Base-by-base conservation (phyloP, 2,797 vertebrate genomes). In the Sus cebifrons region DNA sequence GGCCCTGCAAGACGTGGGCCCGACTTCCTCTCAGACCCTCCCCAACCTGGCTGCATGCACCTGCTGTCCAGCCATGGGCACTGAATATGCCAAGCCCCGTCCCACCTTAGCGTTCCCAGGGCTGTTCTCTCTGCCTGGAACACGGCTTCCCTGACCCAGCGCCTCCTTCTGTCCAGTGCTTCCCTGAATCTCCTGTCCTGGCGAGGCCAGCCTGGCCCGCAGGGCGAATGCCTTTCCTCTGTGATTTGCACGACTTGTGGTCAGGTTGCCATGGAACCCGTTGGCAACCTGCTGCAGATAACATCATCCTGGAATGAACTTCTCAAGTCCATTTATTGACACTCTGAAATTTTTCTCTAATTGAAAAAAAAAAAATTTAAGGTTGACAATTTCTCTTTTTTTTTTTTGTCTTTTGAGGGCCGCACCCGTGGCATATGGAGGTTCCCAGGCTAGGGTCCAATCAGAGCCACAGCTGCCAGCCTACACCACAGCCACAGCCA, bases 241-340 rank as follows among this genome's bases (percentile, higher is more conserved):
- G 0, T 67, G 56, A 44, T 44, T 21, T 10, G 3, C 4, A 1
- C 1, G 8, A 3, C 21, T 2, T 70, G 11, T 3, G 1, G 6
- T 23, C 0, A 1, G 49, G 20, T 58, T 60, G 18, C 21, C 2
- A 0, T 18, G 75, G 68, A 68, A 58, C 20, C 65, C 5, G 0
- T 18, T 20, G 2, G n/a, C n/a, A n/a, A n/a, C n/a, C n/a, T 52
- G 7, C 44, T 52, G 18, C 54, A 52, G 15, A 17, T 60, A n/a
- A 14, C 84, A 10, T 2, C 3, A 5, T 36, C 71, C 27, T 15
- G 0, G 29, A 29, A 29, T 64, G n/a, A 58, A 21, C 11, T 36
- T 62, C 91, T 29, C 49, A 52, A 83, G 32, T 23, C 58, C 13
- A 1, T 52, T 84, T 65, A 4, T 20, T 32, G 9, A 10, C 10